Percentiles rank a stretch among this genome's conserved stretches.
phyloP scores from a whole-genome alignment of 2,888 invertebrate species.

The Cryptocephalus moraei region DNA sequence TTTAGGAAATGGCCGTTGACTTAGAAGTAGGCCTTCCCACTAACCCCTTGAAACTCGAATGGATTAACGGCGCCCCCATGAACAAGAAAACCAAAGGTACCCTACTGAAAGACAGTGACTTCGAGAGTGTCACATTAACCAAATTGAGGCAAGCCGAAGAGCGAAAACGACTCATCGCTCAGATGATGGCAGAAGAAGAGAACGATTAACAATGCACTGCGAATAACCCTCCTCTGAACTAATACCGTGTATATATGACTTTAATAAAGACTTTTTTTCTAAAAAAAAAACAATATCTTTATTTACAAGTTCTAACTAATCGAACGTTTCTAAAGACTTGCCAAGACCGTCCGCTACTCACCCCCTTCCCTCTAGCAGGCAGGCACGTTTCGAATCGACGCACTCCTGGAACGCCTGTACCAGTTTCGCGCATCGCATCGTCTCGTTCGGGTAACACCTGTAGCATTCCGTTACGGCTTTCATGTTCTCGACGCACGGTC shows the following conservation, averaged over 20 bases:
- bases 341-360: constrained; percentile 1
- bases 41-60: constrained; percentile 64
- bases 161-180: constrained; percentile 61
- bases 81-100: constrained; percentile 33
- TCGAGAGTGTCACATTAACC: constrained; percentile 69
- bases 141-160: constrained; percentile 80
- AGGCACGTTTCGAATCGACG: constrained; percentile 45
- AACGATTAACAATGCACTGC: background rate
- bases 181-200: constrained; percentile 53
- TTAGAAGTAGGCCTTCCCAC: constrained; percentile 51
- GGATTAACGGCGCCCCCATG: constrained; percentile 49
- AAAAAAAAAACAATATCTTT: too few relatives aligned
- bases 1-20: constrained; percentile 44
- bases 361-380: constrained; percentile 20
- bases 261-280: too few relatives aligned
- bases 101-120: constrained; percentile 57
- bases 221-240: too few relatives aligned
- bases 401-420: constrained; percentile 52
- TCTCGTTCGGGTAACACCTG: constrained; percentile 46
- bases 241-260: too few relatives aligned
- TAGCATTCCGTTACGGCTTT: constrained; percentile 50
- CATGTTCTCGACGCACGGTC: constrained; percentile 47
- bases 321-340: too few relatives aligned
- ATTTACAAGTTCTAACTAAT: too few relatives aligned
- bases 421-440: constrained; percentile 48